These are phyloP conservation scores for Rhinoderma darwinii DNA, from an alignment of 2,113 vertebrate species.

Conservation along the genomic window DNA sequence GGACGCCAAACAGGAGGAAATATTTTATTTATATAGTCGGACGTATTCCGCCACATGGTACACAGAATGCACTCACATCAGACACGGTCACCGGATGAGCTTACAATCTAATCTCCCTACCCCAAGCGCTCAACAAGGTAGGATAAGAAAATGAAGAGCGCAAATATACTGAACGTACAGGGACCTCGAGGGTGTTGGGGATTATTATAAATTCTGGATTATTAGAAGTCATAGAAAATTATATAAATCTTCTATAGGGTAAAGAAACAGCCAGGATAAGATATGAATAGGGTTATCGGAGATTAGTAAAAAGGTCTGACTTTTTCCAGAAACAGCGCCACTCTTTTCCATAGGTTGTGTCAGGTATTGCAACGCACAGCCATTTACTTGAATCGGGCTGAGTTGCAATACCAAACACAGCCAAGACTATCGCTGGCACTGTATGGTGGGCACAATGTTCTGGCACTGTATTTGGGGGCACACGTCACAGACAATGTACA, in stretches of 20 bases:
- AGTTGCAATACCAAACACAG: no score
- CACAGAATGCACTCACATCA: neutral
- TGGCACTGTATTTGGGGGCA: neutral
- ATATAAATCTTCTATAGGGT: no score
- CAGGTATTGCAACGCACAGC: neutral
- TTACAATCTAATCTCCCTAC: neutral
- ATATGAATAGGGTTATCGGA: no score
- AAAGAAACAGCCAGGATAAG: no score
- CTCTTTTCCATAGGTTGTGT: neutral
- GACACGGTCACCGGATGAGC: neutral
- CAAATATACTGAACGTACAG: neutral
- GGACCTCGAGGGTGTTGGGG: neutral
- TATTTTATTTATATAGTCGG: no score
- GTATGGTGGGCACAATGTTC: neutral
- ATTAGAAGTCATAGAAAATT: no score
- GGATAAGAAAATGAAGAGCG: neutral
- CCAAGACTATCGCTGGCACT: neutral
- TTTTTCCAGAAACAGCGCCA: neutral
- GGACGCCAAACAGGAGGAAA: no score
- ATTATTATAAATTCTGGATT: no score
- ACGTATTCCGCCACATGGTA: neutral
- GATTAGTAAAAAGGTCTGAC: no score
- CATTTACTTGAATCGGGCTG: no score
- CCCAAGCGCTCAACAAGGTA: neutral
- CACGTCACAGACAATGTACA: neutral